These are phyloP conservation scores for Cavia porcellus DNA, from an alignment of 2,113 vertebrate species.

Conservation along the genomic window DNA sequence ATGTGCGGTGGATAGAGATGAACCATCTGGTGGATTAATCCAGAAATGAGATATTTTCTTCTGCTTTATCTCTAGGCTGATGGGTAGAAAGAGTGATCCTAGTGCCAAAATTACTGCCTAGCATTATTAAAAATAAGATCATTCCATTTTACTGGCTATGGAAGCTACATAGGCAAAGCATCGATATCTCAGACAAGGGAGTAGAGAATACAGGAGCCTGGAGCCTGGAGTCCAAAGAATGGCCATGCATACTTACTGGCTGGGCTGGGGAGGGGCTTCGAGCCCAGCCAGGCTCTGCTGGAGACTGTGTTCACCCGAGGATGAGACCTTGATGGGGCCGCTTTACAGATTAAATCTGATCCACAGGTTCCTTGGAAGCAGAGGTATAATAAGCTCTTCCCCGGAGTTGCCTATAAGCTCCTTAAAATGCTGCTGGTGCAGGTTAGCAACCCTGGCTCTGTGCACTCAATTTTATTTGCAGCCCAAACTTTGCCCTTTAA, in stretches of 20 bases:
- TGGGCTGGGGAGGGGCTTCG: neutral
- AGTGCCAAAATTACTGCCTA: constrained; percentile 27
- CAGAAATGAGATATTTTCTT: constrained; percentile 7
- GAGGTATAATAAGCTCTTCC: constrained; percentile 78
- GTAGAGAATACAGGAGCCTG: neutral
- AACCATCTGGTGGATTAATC: constrained; percentile 77
- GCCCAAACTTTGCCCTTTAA: constrained; percentile 78
- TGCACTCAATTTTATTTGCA: constrained; percentile 76
- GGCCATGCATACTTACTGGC: neutral
- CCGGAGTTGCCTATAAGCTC: constrained; percentile 71
- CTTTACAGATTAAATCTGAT: constrained; percentile 79
- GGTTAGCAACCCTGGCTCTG: constrained; percentile 43
- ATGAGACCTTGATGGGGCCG: constrained; percentile 65
- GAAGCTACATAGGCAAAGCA: neutral
- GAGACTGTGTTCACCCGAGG: neutral
- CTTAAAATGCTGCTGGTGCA: constrained; percentile 68
- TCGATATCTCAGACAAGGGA: neutral
- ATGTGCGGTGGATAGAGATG: neutral
- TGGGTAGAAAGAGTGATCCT: constrained; percentile 19
- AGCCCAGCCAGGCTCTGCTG: constrained; percentile 22
- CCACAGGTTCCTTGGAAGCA: constrained; percentile 60
- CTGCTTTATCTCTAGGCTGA: neutral
- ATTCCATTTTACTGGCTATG: neutral
- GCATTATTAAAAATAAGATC: constrained; percentile 34
- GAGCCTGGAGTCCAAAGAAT: neutral